Evolutionary conservation across 1,140 invertebrate genomes (phyloP), one percentile per base, ranked within the genome.

Genomic region (Lethocerus indicus): DNA sequence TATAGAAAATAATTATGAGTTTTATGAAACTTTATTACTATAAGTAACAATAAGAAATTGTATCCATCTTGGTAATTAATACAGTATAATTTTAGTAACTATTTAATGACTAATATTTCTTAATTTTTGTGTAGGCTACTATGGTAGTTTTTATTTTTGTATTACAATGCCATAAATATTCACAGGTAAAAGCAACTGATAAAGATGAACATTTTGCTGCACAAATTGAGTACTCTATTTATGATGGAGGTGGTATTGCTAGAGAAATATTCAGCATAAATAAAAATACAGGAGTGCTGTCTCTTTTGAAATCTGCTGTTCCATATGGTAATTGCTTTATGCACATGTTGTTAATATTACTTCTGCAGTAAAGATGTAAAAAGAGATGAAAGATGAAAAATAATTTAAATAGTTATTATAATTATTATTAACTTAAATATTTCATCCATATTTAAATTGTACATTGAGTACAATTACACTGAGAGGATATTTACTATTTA

Each of bases 211-310:
- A 75, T 23, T 68, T 75, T 23, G 73, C 79, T 57, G 75, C 78
- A 2, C 67, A 69, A 51, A 70, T 91, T 14, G 67, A 72, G 44
- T 91, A 90, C 63, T 73, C 75, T 14, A 72, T 87, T 28, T 76
- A 86, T 56, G 78, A 82, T 50, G 72, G 71, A 12, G 70, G 73
- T 37, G 64, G 68, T 21, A 69, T 72, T 46, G 67, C 75, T 1
- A 71, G 71, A 46, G 70, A 78, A 14, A 58, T 80, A 13, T 78
- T 87, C 60, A 68, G 70, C 23, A 73, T 87, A 2, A 77, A 85
- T 56, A 64, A 71, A 26, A 69, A 71, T 37, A 79, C 74, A n/a
- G 84, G 84, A 7, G 71, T 76, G 42, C 66, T 89, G 14, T 73
- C 70, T 47, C 62, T 84, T 27, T 64, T 70, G 20, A 73, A 76